Base-by-base conservation (phyloP, 2,113 vertebrate species). In the Etia nguti region DNA sequence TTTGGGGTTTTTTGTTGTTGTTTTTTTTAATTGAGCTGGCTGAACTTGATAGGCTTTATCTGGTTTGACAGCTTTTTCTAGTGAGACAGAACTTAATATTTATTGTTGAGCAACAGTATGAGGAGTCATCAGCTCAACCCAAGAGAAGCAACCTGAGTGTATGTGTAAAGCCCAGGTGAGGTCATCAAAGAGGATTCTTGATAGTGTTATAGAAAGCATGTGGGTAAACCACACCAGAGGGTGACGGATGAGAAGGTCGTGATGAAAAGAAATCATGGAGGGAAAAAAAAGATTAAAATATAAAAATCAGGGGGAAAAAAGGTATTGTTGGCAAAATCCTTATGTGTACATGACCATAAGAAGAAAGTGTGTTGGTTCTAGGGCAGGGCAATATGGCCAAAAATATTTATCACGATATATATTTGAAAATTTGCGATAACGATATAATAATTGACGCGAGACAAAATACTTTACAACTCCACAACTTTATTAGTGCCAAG, bases 291-390 rank as follows among this genome's bases (percentile, higher is more conserved):
- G n/a, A 22, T 2, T 0, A 70, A 70, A 70, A 15, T 70, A 0
- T 70, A 41, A 70, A 43, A 68, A 41, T 73, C 2, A 43, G 8
- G 38, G 0, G 0, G 0, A 1, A 18, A 73, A 8, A 7, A 29
- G 4, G 16, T 48, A 29, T 48, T 48, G 9, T 48, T 75, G 24
- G 15, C 68, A 75, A 48, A 73, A 73, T 56, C 29, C 8, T 6
- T 31, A 48, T 43, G 11, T 70, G n/a, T 20, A 3, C 12, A 8
- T 55, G 22, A 46, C 26, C 1, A 4, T 20, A 15, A n/a, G 55
- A 9, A 65, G 16, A 82, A 50, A 65, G 2, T 13, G 18, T 36
- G n/a, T n/a, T n/a, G n/a, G n/a, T n/a, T n/a, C n/a, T n/a, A n/a
- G n/a, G n/a, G n/a, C n/a, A n/a, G n/a, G n/a, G n/a, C n/a, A n/a